Evolutionary conservation across 2,797 vertebrate species (phyloP), one percentile per base, ranked within the genome.

Genomic region (Urosaurus nigricauda): DNA sequence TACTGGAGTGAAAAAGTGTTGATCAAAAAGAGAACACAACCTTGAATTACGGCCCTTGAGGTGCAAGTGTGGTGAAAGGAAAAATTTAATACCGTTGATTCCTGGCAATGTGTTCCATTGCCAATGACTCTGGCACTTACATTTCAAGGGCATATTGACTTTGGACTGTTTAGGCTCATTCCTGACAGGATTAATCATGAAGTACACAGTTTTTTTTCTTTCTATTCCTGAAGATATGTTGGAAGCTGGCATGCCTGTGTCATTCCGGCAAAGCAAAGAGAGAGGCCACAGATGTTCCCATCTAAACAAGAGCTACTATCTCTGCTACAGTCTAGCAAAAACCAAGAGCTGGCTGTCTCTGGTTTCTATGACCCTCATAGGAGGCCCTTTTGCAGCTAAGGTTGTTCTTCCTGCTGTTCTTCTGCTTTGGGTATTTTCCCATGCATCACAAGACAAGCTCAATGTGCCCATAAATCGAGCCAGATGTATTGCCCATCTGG

Each of bases 91-190:
- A 91, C 83, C 78, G 79, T 51, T 83, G 87, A 78, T 88, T 95
- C 93, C 91, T 95, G 92, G 93, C 91, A 93, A 53, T 0, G 0
- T 82, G 74, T 71, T 86, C 0, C 2, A 74, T 19, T 93, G 91
- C 93, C 94, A 93, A 80, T 86, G 91, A 90, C 86, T 75, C 63
- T 87, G 84, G 82, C 79, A 83, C 84, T 79, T 79, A 79, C 32
- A 88, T 84, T 94, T 84, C 73, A 82, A 84, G 81, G 80, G n/a
- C 70, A 86, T 95, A 93, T 94, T 95, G 93, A 86, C 93, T 93
- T 94, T 95, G 95, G 95, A 94, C 84, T 93, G 86, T 26, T 70
- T 83, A 85, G 83, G 56, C 90, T 92, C 90, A 91, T 89, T 96
- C 91, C 92, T 94, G 91, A 93, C 86, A 79, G 0, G 0, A 71